phyloP scores from a whole-genome alignment of 2,888 invertebrate genomes.

The Emmelina monodactyla region DNA sequence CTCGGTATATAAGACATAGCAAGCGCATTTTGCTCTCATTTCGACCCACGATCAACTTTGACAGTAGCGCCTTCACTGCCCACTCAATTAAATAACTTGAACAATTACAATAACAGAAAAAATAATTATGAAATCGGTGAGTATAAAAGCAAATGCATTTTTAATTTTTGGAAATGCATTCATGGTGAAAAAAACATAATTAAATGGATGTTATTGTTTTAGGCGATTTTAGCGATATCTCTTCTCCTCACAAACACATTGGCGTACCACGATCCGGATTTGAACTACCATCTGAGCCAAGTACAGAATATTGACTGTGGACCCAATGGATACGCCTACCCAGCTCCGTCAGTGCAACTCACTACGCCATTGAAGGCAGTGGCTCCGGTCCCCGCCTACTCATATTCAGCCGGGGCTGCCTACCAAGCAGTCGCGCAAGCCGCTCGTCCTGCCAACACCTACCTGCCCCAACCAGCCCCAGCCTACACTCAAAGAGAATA shows the following conservation, averaged over 20 bases:
- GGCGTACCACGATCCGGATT: conserved; percentile 55
- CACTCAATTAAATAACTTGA: too few species aligned
- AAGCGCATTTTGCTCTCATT: conserved; percentile 60
- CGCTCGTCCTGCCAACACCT: conserved; percentile 18
- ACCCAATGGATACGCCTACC: conserved; percentile 61
- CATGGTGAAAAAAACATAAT: conserved; percentile 6
- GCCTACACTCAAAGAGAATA: conserved; percentile 39
- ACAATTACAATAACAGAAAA: too few species aligned
- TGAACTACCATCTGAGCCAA: conserved; percentile 52
- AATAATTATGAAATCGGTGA: conserved; percentile 42
- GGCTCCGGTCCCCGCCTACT: conserved; percentile 16
- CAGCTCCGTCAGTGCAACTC: conserved; percentile 61
- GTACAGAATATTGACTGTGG: conserved; percentile 40
- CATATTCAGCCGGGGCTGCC: conserved; percentile 25
- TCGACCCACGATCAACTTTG: conserved; percentile 55
- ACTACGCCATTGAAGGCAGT: conserved; percentile 39
- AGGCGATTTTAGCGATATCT: conserved; percentile 30
- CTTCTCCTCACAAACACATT: conserved; percentile 29
- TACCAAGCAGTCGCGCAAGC: conserved; percentile 32
- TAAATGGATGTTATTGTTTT: conserved; percentile 21
- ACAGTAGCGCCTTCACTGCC: too few species aligned
- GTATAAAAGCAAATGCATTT: conserved; percentile 17
- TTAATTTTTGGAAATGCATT: neutral
- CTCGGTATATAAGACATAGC: conserved; percentile 60
- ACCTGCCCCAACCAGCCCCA: conserved; percentile 32